phyloP scores from a whole-genome alignment of 2,888 invertebrate species.

The Platynereis dumerilii region DNA sequence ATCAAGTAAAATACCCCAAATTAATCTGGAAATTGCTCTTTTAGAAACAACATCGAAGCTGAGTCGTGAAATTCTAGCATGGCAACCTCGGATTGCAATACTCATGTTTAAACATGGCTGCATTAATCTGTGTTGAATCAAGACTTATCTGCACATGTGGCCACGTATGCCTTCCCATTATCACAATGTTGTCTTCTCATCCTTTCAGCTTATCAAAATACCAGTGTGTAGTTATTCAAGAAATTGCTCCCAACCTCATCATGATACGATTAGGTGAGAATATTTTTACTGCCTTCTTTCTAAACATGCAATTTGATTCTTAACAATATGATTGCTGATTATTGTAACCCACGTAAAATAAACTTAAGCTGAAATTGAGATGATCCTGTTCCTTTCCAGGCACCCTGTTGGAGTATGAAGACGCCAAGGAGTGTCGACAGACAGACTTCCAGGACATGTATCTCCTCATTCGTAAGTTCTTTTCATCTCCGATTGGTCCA shows the following conservation, averaged over 20 bases:
- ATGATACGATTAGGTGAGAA: conserved; percentile 13
- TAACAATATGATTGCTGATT: too few relatives aligned
- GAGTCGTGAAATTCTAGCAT: too few relatives aligned
- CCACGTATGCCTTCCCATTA: not conserved
- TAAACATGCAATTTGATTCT: too few relatives aligned
- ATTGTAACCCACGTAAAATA: too few relatives aligned
- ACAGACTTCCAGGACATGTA: conserved; percentile 15
- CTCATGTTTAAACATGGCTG: not conserved
- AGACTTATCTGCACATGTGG: not conserved
- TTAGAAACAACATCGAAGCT: too few relatives aligned
- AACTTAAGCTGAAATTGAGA: too few relatives aligned
- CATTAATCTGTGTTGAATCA: not conserved
- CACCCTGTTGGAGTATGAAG: conserved; percentile 17
- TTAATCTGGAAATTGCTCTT: too few relatives aligned
- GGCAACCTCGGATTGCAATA: not conserved
- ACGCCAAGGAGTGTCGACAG: conserved; percentile 14
- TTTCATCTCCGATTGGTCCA: too few relatives aligned
- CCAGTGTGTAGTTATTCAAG: conserved; percentile 16
- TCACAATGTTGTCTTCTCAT: not conserved
- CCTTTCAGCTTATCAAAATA: conserved; percentile 14
- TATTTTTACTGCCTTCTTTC: too few relatives aligned
- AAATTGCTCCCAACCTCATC: conserved; percentile 9
- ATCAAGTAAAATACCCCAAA: too few relatives aligned
- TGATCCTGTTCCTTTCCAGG: conserved; percentile 10
- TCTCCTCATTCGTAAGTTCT: conserved; percentile 19